Conservation (phyloP, 2,113 vertebrate genomes). For the Halichoerus grypus region DNA sequence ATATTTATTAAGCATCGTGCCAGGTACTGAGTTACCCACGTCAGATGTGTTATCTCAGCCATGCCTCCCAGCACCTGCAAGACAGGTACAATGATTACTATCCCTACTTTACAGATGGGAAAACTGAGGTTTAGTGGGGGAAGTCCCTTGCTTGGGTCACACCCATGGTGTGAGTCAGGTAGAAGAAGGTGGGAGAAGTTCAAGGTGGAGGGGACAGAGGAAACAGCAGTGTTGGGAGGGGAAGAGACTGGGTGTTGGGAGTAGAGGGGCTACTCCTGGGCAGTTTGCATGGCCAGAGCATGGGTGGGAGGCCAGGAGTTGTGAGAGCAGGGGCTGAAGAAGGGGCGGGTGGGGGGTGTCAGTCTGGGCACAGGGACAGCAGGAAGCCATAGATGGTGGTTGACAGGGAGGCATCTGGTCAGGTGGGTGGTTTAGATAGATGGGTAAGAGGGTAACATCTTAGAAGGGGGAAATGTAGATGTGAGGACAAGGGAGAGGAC, state of each 20-base stretch:
- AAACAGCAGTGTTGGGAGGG: background rate
- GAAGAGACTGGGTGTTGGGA: background rate
- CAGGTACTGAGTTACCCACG: background rate
- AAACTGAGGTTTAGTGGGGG: background rate
- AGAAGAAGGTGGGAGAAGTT: background rate
- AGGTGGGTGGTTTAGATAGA: background rate
- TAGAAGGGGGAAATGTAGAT: background rate
- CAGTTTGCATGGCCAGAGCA: too few species aligned
- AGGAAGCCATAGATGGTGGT: background rate
- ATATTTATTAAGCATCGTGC: background rate
- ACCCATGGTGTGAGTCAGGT: background rate
- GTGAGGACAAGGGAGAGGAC: background rate
- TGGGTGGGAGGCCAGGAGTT: background rate
- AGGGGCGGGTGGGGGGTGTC: background rate
- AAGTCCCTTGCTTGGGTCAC: background rate
- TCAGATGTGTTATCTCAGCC: background rate
- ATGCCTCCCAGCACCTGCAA: background rate
- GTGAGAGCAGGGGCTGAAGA: background rate
- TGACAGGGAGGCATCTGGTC: background rate
- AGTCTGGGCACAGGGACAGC: background rate
- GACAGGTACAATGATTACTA: background rate
- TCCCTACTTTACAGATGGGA: too few species aligned
- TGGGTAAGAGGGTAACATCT: background rate
- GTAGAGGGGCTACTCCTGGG: background rate
- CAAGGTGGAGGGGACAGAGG: background rate